phyloP scores from a whole-genome alignment of 2,888 invertebrate species.

The Plemyria rubiginata region DNA sequence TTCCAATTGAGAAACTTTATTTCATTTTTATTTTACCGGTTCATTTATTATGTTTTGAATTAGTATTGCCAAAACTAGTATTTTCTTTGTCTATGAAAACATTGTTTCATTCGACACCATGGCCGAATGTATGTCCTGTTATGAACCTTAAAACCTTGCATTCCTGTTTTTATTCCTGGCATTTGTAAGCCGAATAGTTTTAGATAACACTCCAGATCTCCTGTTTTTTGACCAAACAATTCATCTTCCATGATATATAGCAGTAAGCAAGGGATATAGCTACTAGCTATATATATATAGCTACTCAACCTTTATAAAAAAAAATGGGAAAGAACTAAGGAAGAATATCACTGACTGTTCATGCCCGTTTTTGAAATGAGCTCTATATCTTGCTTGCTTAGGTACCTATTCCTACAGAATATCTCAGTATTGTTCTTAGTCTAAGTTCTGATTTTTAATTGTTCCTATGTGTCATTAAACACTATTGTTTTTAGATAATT shows the following conservation, averaged over 20 bases:
- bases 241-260: not conserved
- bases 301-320: too few relatives aligned
- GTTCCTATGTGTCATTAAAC: constrained; percentile 67
- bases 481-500: constrained; percentile 40
- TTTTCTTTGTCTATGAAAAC: not conserved
- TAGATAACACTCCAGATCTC: constrained; percentile 45
- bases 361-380: constrained; percentile 1
- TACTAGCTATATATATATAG: not conserved
- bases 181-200: constrained; percentile 60
- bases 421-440: constrained; percentile 78
- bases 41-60: not conserved
- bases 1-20: too few relatives aligned
- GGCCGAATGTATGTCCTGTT: constrained; percentile 35
- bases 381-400: constrained; percentile 52
- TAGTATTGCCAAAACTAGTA: not conserved
- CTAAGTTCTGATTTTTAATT: constrained; percentile 67
- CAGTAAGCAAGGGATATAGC: constrained; percentile 3
- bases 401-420: constrained; percentile 69
- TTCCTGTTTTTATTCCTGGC: constrained; percentile 70
- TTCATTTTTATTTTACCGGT: too few relatives aligned
- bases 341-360: not conserved
- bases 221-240: constrained; percentile 30
- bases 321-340: too few relatives aligned
- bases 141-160: constrained; percentile 60
- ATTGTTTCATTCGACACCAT: constrained; percentile 25